Conservation (phyloP, 1,140 invertebrate species). For the Branchinecta lynchi region DNA sequence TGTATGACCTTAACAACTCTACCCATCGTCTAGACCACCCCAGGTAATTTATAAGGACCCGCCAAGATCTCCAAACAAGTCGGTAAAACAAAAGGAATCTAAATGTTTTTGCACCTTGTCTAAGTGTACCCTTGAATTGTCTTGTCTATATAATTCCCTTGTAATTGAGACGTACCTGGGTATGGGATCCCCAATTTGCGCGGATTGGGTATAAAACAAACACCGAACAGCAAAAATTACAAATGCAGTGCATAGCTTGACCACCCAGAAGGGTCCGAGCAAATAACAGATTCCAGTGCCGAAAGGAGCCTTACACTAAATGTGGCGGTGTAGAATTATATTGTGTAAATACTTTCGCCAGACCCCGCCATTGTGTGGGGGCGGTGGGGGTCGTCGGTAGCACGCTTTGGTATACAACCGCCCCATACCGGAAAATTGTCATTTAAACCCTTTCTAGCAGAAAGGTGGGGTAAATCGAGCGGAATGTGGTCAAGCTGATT, state of each 20-base stretch:
- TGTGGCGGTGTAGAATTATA: neutral
- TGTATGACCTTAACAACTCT: no score
- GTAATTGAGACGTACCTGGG: slow-evolving; percentile 7
- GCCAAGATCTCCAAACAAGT: no score
- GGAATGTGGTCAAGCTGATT: neutral
- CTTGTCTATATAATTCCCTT: neutral
- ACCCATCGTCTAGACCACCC: no score
- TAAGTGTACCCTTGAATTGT: slow-evolving; percentile 4
- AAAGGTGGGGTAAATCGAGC: neutral
- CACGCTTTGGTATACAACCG: no score
- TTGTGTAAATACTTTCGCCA: neutral
- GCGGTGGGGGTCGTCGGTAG: no score
- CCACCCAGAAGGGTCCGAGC: neutral
- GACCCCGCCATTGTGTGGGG: neutral
- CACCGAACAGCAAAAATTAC: slow-evolving; percentile 2
- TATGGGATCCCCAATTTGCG: neutral
- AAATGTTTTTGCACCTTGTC: slow-evolving; percentile 7
- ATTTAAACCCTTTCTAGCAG: neutral
- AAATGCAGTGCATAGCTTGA: neutral
- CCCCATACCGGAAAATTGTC: slow-evolving; percentile 6
- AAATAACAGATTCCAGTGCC: neutral
- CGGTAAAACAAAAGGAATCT: neutral
- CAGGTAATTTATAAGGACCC: no score
- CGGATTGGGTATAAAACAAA: neutral
- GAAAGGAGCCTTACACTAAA: neutral